These are phyloP conservation scores for Scolopax bukidnonensis DNA, from an alignment of 2,797 vertebrate genomes.

Conservation along the genomic window DNA sequence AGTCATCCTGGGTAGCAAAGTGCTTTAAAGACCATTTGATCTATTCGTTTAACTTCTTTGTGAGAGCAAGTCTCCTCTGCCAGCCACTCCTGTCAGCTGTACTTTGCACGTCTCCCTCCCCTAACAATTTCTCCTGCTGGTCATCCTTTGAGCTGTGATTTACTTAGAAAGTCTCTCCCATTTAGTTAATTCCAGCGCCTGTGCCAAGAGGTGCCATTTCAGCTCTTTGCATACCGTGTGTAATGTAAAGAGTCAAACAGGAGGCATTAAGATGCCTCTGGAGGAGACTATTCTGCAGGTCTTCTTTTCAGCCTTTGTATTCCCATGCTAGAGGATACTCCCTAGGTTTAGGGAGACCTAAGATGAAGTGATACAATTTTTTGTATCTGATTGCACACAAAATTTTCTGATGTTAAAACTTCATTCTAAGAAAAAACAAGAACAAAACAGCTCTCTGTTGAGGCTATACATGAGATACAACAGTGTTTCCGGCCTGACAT, in stretches of 20 bases:
- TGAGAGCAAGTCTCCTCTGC: background rate
- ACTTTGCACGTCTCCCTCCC: background rate
- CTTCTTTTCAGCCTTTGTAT: background rate
- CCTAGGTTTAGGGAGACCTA: background rate
- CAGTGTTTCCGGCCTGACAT: background rate
- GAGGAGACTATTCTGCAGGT: background rate
- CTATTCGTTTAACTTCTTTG: background rate
- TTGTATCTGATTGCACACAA: background rate
- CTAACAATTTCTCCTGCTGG: background rate
- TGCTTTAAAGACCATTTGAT: background rate
- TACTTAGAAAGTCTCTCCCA: background rate
- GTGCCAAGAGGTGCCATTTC: background rate
- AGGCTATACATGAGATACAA: background rate
- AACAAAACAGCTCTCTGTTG: background rate
- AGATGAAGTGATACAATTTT: fast-evolving
- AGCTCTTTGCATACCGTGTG: background rate
- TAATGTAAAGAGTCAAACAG: background rate
- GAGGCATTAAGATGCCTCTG: background rate
- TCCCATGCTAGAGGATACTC: background rate
- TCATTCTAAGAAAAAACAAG: background rate
- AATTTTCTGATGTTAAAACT: background rate
- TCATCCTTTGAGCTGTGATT: background rate
- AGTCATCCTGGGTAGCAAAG: background rate
- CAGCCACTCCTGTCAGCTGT: background rate
- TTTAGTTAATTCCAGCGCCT: background rate